These are phyloP conservation scores for Drosophila suboccidentalis DNA, from an alignment of 2,888 invertebrate species.

Conservation along the genomic window DNA sequence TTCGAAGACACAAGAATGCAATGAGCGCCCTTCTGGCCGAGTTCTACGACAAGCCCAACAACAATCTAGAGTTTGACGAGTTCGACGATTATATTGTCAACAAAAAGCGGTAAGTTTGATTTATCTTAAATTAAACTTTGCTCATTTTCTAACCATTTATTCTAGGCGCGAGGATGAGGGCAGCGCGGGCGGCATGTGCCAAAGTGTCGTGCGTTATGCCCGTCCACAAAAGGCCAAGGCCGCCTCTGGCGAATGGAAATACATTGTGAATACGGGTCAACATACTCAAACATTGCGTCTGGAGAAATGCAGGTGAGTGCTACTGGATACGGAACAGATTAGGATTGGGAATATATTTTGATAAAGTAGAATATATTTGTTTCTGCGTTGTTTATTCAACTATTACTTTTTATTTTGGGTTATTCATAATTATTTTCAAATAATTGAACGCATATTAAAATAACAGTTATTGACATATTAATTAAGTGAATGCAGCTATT, in stretches of 20 bases:
- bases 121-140: not conserved
- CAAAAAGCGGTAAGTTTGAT: slow-evolving; percentile 76
- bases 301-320: slow-evolving; percentile 90
- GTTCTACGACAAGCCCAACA: slow-evolving; percentile 87
- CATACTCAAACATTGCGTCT: slow-evolving; percentile 93
- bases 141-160: slow-evolving; percentile 5
- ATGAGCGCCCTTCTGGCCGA: slow-evolving; percentile 90
- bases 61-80: slow-evolving; percentile 81
- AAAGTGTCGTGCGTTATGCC: slow-evolving; percentile 92
- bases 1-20: slow-evolving; percentile 89
- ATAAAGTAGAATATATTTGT: not conserved
- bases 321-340: not conserved
- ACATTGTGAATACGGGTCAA: slow-evolving; percentile 93
- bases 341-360: not conserved
- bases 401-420: no score
- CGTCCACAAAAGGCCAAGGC: slow-evolving; percentile 93
- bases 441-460: no score
- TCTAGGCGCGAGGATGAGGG: slow-evolving; percentile 88
- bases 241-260: slow-evolving; percentile 93
- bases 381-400: not conserved
- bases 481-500: no score
- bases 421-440: no score
- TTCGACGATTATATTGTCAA: slow-evolving; percentile 82
- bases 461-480: no score
- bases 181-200: slow-evolving; percentile 90